Conservation (phyloP, 2,797 vertebrate species). For the Halcyon smyrnensis region DNA sequence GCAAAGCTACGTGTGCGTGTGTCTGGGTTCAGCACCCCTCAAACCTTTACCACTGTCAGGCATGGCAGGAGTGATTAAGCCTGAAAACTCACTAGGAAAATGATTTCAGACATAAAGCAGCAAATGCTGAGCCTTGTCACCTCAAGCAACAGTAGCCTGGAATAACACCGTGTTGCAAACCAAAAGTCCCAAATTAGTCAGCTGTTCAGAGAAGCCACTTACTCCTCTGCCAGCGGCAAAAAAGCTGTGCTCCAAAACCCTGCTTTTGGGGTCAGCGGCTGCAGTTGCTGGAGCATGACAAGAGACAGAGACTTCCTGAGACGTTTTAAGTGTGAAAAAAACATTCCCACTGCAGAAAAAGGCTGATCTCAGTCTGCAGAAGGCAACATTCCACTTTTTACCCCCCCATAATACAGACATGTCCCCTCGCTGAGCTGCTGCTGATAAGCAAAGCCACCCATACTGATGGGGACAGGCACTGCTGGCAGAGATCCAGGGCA, state of each 20-base stretch:
- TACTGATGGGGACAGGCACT: rapidly evolving
- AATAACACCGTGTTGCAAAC: not conserved
- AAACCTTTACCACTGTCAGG: too few species aligned
- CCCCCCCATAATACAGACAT: rapidly evolving
- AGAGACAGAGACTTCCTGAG: not conserved
- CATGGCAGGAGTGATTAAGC: not conserved
- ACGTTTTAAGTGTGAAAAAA: too few species aligned
- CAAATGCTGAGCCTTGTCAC: not conserved
- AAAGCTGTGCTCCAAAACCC: not conserved
- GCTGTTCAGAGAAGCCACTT: not conserved
- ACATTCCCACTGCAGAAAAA: not conserved
- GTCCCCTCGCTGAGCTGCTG: not conserved
- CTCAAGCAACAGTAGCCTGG: not conserved
- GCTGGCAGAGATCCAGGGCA: rapidly evolving
- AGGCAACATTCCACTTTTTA: not conserved
- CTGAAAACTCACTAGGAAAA: not conserved
- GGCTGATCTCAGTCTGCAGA: not conserved
- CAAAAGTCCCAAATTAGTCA: not conserved
- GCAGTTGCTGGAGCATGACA: not conserved
- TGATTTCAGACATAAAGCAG: not conserved
- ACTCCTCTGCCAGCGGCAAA: not conserved
- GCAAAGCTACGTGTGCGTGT: too few species aligned
- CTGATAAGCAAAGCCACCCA: rapidly evolving
- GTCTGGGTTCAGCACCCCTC: too few species aligned
- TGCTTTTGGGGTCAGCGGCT: not conserved